Evolutionary conservation across 2,888 invertebrate genomes (phyloP), one percentile per base, ranked within the genome.

Genomic region (Polymixis lichenea): DNA sequence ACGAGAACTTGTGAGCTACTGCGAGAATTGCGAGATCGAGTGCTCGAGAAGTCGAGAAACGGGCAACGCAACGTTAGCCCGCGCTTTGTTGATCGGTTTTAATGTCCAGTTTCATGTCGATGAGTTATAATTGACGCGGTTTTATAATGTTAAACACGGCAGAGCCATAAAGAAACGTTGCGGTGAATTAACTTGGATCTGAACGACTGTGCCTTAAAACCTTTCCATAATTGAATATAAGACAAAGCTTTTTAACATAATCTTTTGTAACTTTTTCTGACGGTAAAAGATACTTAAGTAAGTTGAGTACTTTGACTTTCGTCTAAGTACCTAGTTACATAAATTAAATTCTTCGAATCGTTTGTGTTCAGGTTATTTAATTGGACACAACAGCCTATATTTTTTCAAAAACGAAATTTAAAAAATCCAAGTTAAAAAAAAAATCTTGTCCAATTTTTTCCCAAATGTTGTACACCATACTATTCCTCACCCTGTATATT

Each of bases 111-210:
- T 69, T 77, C 67, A 84, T 84, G 78, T 72, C 75, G 78, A 86
- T 84, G 86, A 84, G 81, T 79, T 86, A 80, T 81, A 86, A 87
- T 87, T 80, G 84, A 79, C 68, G 80, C 56, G 75, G 76, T 85
- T 78, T 85, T 76, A 77, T 85, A 82, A 78, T 76, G 75, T 78
- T 77, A 77, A 66, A 79, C 38, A n/a, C 77, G 55, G 51, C 67
- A 46, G 25, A n/a, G 28, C 43, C 46, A 66, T 72, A 75, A 64
- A 72, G 51, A 74, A 65, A 75, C 58, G 56, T 71, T 86, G 82
- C 51, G 78, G 58, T 69, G 69, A 75, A 84, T 78, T 72, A 75
- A 82, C 72, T 79, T 78, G 60, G 77, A 80, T 77, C 67, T 38
- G 28, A 66, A 74, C 22, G 51, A 72, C 66, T 49, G 19, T n/a